A percentile compares a stretch with the other conserved stretches of the same genome.
These are phyloP conservation scores for Cotesia glomerata DNA, from an alignment of 1,140 invertebrate species.

Conservation along the genomic window DNA sequence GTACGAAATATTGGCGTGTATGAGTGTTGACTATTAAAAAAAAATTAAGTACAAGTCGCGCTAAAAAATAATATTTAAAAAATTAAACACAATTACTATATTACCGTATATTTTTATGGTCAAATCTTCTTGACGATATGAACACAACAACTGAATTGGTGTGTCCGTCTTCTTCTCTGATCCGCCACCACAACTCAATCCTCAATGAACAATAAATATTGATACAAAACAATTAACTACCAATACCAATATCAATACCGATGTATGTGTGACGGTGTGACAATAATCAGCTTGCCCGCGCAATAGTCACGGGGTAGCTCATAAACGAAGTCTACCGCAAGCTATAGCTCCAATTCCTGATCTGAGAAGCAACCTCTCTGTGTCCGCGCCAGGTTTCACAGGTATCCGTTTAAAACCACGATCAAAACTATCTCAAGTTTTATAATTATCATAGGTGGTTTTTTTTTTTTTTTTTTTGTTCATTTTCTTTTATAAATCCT, in stretches of 20 bases:
- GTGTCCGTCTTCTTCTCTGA: slow-evolving; percentile 49
- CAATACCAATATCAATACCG: no score
- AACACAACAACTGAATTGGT: slow-evolving; percentile 45
- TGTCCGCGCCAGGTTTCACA: slow-evolving; percentile 68
- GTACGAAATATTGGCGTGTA: slow-evolving; percentile 34
- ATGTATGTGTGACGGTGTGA: slow-evolving; percentile 35
- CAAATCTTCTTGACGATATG: slow-evolving; percentile 61
- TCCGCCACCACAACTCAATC: slow-evolving; percentile 54
- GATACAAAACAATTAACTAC: no score
- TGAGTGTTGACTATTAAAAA: slow-evolving; percentile 36
- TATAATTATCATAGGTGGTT: slow-evolving; percentile 36
- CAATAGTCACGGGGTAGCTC: slow-evolving; percentile 84
- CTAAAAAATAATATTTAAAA: slow-evolving; percentile 26
- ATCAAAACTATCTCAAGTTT: slow-evolving; percentile 29
- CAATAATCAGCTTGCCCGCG: slow-evolving; percentile 65
- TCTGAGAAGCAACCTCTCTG: slow-evolving; percentile 78
- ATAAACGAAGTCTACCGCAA: slow-evolving; percentile 81
- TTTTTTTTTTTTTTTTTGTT: slow-evolving; percentile 37
- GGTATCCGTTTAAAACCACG: slow-evolving; percentile 59
- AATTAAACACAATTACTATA: slow-evolving; percentile 49
- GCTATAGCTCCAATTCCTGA: slow-evolving; percentile 81
- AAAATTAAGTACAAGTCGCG: no score
- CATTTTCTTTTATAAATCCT: slow-evolving; percentile 7
- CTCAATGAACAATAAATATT: slow-evolving; percentile 49
- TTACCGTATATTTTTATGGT: slow-evolving; percentile 62